Base-by-base conservation (phyloP, 2,888 invertebrate genomes). In the Drosophila anceps region DNA sequence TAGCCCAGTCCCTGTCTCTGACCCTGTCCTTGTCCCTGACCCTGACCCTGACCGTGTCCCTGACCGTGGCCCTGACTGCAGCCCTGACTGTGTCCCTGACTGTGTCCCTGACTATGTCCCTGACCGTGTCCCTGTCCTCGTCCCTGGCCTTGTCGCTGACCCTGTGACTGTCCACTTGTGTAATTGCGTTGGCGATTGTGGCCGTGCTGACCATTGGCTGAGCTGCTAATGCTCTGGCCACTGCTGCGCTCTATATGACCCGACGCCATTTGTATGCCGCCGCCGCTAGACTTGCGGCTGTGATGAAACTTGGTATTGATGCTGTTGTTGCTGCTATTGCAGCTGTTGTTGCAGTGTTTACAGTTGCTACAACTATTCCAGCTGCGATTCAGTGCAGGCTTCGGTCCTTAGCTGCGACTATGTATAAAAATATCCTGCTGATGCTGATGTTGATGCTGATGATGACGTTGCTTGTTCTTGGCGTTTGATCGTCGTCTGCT, bases 351-450 rank as follows among this genome's bases (percentile, higher is more conserved):
- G 64, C 58, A 10, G 33, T 4, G 10, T 4, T 7, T 20, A 20
- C 15, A 41, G 18, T 0, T 13, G 15, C 10, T 60, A 5, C 5
- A 57, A 20, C 5, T 57, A 18, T 31, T 43, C 20, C 24, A 29
- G 53, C 63, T 57, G 2, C 48, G 58, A 9, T 13, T 35, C 18
- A 54, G 24, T 33, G 33, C 57, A 37, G 61, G 8, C 8, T 71
- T 67, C 9, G 65, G 58, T 2, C 46, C 41, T 65, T 48, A 57
- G 35, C 53, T 44, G 37, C 64, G 62, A 43, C 69, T 80, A 31
- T 65, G 54, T 41, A 73, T 67, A 6, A 67, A 71, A 2, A 46
- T 71, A 13, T 35, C 43, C 63, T 50, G 33, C 1, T 67, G 51
- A 9, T 24, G 59, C n/a, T 15, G 55, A 4, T 35, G 24, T 15